Base-by-base conservation (phyloP, 2,888 invertebrate species). In the Temnothorax rugatulus region DNA sequence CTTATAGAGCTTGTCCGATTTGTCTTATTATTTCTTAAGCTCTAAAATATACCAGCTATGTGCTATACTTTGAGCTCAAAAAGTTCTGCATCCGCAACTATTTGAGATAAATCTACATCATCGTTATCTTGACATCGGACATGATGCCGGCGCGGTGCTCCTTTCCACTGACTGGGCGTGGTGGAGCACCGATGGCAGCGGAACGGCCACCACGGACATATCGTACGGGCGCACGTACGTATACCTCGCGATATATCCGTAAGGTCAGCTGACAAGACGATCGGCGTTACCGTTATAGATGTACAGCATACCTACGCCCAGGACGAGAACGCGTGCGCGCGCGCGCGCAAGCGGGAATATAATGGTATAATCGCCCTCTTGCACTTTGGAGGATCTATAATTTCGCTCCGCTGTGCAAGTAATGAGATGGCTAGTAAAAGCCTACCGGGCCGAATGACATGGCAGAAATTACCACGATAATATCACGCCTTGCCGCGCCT, bases 231-330 rank as follows among this genome's bases (percentile, higher is more conserved):
- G 59, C 61, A 18, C 41, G 54, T 63, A 59, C 29, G 41, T 21
- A 29, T 34, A 61, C 29, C 50, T 41, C 47, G 54, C 25, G 82
- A 76, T 71, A 79, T 81, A 69, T 79, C 71, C 69, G 69, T 84
- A 73, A 77, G 77, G 82, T 79, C 85, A 83, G 82, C 82, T 61
- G 82, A 79, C 74, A 74, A 44, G 75, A 47, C 79, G 81, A 77
- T 82, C 64, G 76, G 29, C 41, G 77, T 85, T 86, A 86, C 86
- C 86, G 86, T 86, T 86, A 79, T 69, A 15, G 41, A 59, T 59
- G 34, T 69, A 84, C 21, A 7, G 29, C 63, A 29, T 61, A 71
- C 18, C 59, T 81, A 81, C 47, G 59, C 47, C 68, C 79, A 34
- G 21, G n/a, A 57, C 18, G 21, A 71, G 34, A 34, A 15, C 47